Evolutionary conservation across 1,140 invertebrate genomes (phyloP).

Genomic region (Sipha flava): DNA sequence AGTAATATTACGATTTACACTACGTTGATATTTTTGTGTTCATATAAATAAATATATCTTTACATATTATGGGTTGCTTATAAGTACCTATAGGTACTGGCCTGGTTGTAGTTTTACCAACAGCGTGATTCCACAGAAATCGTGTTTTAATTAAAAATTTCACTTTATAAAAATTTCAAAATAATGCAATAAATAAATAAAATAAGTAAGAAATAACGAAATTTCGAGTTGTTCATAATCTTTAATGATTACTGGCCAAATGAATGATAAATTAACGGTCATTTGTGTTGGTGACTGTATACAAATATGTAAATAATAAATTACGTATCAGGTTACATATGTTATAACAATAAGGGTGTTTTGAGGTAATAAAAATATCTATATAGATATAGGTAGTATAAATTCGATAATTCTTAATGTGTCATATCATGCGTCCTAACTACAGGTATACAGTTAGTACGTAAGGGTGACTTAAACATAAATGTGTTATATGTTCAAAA

Average conservation of each 20-base stretch:
- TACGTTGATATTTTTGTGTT: constrained; percentile 13
- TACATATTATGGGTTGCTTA: not conserved
- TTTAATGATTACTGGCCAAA: not conserved
- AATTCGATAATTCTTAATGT: too few species aligned
- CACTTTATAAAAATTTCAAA: not conserved
- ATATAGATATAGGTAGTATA: too few species aligned
- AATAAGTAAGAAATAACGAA: not conserved
- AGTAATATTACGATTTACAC: constrained; percentile 24
- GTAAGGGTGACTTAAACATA: too few species aligned
- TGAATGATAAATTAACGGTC: not conserved
- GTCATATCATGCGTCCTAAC: too few species aligned
- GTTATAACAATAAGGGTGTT: too few species aligned
- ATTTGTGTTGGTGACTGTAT: not conserved
- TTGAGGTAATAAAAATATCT: too few species aligned
- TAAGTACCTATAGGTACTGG: not conserved
- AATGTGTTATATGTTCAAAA: not conserved
- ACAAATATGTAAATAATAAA: not conserved
- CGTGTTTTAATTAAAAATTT: constrained; percentile 2
- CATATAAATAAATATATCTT: not conserved
- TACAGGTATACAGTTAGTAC: too few species aligned
- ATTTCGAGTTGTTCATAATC: not conserved
- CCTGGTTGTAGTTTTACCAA: not conserved
- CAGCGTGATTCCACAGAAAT: not conserved
- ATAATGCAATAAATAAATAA: not conserved
- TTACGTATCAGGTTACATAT: too few species aligned